Percentiles rank a stretch among this genome's conserved stretches.
These are phyloP conservation scores for Sinella curviseta DNA, from an alignment of 1,140 invertebrate genomes.

Conservation along the genomic window DNA sequence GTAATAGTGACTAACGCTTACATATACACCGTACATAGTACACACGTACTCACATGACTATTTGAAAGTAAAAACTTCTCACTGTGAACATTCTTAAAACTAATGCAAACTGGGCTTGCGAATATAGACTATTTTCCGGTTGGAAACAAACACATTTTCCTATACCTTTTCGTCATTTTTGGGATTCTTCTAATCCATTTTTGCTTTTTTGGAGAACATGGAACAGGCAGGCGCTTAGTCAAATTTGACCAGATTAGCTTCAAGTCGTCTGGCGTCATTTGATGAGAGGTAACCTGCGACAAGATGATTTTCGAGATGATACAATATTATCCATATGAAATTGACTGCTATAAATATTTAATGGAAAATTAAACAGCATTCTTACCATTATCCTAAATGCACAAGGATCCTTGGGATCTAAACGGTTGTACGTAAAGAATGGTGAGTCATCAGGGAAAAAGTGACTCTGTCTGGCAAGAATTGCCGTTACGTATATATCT, in stretches of 20 bases:
- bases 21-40: not conserved
- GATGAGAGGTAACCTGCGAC: conserved; percentile 46
- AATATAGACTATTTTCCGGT: not conserved
- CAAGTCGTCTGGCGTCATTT: conserved; percentile 44
- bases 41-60: not conserved
- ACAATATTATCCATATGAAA: not conserved
- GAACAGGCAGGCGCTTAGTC: conserved; percentile 27
- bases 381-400: conserved; percentile 45
- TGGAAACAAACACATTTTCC: conserved; percentile 43
- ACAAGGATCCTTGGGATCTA: conserved; percentile 41
- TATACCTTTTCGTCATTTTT: conserved; percentile 41
- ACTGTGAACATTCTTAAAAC: not conserved
- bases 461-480: conserved; percentile 59
- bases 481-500: conserved; percentile 69
- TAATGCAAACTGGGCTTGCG: not conserved
- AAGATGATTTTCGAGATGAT: not conserved
- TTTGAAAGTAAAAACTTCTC: not conserved
- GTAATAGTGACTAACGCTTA: not conserved
- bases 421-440: conserved; percentile 63
- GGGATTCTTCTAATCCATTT: conserved; percentile 26
- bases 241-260: conserved; percentile 39
- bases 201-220: conserved; percentile 34
- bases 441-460: conserved; percentile 61
- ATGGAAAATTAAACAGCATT: not conserved
- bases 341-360: too few species aligned